Base-by-base conservation (phyloP, 2,113 vertebrate genomes). In the Chloropsis cyanopogon region DNA sequence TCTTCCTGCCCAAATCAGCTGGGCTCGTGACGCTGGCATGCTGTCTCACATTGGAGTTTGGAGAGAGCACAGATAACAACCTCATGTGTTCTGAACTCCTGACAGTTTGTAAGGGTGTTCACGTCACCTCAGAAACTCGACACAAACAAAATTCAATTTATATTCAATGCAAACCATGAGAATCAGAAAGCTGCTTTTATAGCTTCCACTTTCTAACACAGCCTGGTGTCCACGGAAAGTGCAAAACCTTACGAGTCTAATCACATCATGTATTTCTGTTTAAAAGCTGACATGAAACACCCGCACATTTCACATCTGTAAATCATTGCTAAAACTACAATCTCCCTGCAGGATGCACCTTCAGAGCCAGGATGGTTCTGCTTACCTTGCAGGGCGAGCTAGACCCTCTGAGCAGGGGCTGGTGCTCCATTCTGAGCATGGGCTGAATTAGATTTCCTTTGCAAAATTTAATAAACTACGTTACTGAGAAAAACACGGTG, bases 311-410 rank as follows among this genome's bases (percentile, higher is more conserved):
- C 31, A n/a, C 41, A 22, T 7, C 3, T 20, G 78, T 14, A 44
- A 82, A 50, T 11, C 44, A 2, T 0, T 6, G n/a, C 21, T 42
- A 61, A 35, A 69, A 46, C 37, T 4, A 69, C 41, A 53, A 42
- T 37, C 41, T 35, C 54, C 39, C 66, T 39, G 47, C 69, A 22
- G 49, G 47, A 73, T 28, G 13, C 65, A 22, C 11, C 47, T n/a
- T 6, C 37, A 3, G 37, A 22, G 50, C 57, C 57, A 29, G 18
- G 78, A 8, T 22, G 4, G 54, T n/a, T 75, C 47, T 10, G 54
- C 96, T 96, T 90, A 97, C 97, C 96, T 96, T 92, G 73, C 84
- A n/a, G 57, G 1, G 68, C 1, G n/a, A 21, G 33, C 54, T 14
- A n/a, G 68, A 39, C 33, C 52, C 61, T 63, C 86, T 80, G 80